phyloP scores from a whole-genome alignment of 2,888 invertebrate genomes.

The Ormia ochracea region DNA sequence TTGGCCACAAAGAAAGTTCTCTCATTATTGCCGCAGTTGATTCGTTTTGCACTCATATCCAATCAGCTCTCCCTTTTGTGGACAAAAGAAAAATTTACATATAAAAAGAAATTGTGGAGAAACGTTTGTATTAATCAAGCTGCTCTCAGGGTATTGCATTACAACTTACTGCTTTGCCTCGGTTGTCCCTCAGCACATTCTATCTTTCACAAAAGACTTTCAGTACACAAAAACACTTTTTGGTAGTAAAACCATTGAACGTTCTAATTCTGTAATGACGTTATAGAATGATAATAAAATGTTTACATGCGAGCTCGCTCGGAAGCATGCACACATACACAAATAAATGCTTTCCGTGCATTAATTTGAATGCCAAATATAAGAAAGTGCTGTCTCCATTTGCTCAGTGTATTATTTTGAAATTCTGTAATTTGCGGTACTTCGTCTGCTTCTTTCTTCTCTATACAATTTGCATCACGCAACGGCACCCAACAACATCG shows the following conservation, averaged over 20 bases:
- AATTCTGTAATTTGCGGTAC: neutral
- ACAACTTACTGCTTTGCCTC: slow-evolving; percentile 15
- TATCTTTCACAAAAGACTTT: slow-evolving; percentile 15
- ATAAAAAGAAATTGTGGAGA: neutral
- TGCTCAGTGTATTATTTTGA: slow-evolving; percentile 13
- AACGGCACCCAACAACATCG: slow-evolving; percentile 36
- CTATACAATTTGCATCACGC: slow-evolving; percentile 38
- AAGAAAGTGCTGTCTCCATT: neutral
- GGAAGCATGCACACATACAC: neutral
- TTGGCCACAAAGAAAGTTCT: too few relatives aligned
- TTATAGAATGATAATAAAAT: too few relatives aligned
- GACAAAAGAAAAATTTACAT: neutral
- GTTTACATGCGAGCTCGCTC: too few relatives aligned
- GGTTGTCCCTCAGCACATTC: slow-evolving; percentile 31
- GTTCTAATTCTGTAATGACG: neutral
- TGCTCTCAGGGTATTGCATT: slow-evolving; percentile 21
- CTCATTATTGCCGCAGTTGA: too few relatives aligned
- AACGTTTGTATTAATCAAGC: slow-evolving; percentile 32
- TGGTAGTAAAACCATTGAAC: neutral
- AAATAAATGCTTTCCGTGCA: neutral
- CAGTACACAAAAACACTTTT: neutral
- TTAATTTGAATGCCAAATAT: neutral
- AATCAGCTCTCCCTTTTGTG: too few relatives aligned
- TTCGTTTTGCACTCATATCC: too few relatives aligned
- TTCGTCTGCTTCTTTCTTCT: neutral